phyloP scores from a whole-genome alignment of 2,113 vertebrate species.

The Corvus moneduloides region DNA sequence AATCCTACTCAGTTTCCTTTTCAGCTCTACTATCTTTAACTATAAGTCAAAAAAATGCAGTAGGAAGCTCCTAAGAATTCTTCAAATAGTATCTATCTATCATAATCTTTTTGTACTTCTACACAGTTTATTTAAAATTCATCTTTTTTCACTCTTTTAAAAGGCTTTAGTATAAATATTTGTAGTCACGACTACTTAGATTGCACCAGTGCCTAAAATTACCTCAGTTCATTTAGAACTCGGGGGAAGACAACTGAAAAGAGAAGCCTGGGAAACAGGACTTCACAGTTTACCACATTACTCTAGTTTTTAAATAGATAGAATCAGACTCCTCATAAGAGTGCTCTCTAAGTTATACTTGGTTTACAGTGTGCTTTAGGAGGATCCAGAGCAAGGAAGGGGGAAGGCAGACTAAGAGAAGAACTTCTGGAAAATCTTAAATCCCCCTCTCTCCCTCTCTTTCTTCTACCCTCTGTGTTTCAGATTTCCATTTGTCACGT shows the following conservation, averaged over 20 bases:
- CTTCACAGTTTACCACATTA: background rate
- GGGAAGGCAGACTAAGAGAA: background rate
- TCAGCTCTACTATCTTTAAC: background rate
- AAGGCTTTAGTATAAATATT: constrained; percentile 47
- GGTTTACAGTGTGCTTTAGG: background rate
- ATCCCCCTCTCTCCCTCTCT: background rate
- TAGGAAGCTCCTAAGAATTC: background rate
- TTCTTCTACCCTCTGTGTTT: background rate
- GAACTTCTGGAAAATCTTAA: background rate
- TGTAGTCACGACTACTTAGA: background rate
- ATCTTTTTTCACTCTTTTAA: constrained; percentile 25
- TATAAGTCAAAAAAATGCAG: background rate
- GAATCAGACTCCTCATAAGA: background rate
- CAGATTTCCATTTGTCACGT: background rate
- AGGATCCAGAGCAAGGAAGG: background rate
- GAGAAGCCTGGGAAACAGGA: background rate
- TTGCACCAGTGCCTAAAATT: constrained; percentile 13
- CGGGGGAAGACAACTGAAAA: background rate
- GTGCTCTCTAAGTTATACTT: background rate
- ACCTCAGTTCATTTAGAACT: constrained; percentile 7
- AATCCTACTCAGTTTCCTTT: background rate
- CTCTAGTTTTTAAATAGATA: background rate
- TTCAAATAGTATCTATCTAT: background rate
- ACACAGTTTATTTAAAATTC: background rate
- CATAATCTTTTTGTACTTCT: background rate